These are phyloP conservation scores for Platycheirus albimanus DNA, from an alignment of 2,888 invertebrate species.

Conservation along the genomic window DNA sequence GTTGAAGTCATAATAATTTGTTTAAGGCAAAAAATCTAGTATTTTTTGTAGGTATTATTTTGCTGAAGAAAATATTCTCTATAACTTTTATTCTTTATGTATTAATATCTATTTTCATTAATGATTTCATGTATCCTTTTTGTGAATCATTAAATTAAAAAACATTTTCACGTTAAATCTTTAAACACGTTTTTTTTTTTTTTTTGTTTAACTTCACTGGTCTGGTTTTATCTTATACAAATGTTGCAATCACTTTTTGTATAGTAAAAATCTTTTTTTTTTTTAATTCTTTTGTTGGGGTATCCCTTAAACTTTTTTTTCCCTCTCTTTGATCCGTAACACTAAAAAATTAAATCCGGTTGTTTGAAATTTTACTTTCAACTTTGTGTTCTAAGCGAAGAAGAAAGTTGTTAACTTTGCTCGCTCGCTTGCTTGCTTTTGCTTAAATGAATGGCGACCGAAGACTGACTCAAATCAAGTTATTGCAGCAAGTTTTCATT, in stretches of 20 bases:
- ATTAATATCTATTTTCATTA: not conserved
- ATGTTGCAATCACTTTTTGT: not conserved
- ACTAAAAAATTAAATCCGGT: slow-evolving; percentile 27
- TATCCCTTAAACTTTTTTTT: slow-evolving; percentile 15
- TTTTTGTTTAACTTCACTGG: slow-evolving; percentile 11
- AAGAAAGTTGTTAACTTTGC: slow-evolving; percentile 14
- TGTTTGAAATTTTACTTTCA: not conserved
- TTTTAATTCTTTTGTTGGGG: too few species aligned
- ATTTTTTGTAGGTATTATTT: too few species aligned
- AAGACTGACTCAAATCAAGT: slow-evolving; percentile 72
- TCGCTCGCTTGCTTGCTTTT: slow-evolving; percentile 24
- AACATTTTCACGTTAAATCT: not conserved
- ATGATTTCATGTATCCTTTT: slow-evolving; percentile 16
- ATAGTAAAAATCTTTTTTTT: slow-evolving; percentile 17
- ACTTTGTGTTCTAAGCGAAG: not conserved
- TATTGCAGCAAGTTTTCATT: slow-evolving; percentile 71
- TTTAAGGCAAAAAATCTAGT: slow-evolving; percentile 75
- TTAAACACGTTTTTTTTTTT: slow-evolving; percentile 12
- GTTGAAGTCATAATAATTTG: slow-evolving; percentile 83
- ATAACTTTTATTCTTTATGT: slow-evolving; percentile 15
- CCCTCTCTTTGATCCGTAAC: slow-evolving; percentile 17
- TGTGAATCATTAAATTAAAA: not conserved
- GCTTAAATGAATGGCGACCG: slow-evolving; percentile 61
- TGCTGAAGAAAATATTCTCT: slow-evolving; percentile 12
- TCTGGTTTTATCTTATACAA: slow-evolving; percentile 7